Base-by-base conservation (phyloP, 1,140 invertebrate genomes). In the Drosophila novamexicana region DNA sequence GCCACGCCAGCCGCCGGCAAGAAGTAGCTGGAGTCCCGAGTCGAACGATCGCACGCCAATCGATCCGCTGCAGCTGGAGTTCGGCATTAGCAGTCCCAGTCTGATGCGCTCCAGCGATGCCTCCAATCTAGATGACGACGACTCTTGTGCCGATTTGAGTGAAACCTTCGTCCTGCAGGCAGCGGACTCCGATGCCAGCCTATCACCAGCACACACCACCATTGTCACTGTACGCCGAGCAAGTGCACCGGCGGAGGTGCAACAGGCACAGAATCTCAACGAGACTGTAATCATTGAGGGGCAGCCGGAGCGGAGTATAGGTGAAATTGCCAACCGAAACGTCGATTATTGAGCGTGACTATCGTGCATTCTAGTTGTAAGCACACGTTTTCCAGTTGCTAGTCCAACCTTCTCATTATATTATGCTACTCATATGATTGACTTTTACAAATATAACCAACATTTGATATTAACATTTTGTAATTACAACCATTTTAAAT, bases 81-180 rank as follows among this genome's bases (percentile, higher is more conserved):
- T 90, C 77, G 81, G 74, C 22, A 91, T 92, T 29, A 92, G 92
- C 67, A 92, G 92, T 73, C 91, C 91, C 36, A 92, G 91, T 75
- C 75, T 92, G 47, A 91, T 92, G 58, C 80, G 86, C 53, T 91
- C 90, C 10, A 79, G 59, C 10, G 70, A 68, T 9, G 66, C 65
- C 58, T 92, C 88, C 37, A 76, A 71, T 58, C 66, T 16, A 14
- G 72, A 69, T 2, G 80, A 80, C 49, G 80, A 78, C 49, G 73
- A 89, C 32, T 74, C 83, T 49, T 79, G 79, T 63, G 79, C 67
- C 45, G 79, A 88, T 44, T 45, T 86, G 7, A 83, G 83, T 47
- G 82, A 88, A 45, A 88, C 83, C 1, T 90, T 72, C 32, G 62
- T 90, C 7, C 45, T 91, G 16, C 49, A 63, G 7, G 29, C 18